Conservation (phyloP, 2,113 vertebrate species). For the Silurus meridionalis region DNA sequence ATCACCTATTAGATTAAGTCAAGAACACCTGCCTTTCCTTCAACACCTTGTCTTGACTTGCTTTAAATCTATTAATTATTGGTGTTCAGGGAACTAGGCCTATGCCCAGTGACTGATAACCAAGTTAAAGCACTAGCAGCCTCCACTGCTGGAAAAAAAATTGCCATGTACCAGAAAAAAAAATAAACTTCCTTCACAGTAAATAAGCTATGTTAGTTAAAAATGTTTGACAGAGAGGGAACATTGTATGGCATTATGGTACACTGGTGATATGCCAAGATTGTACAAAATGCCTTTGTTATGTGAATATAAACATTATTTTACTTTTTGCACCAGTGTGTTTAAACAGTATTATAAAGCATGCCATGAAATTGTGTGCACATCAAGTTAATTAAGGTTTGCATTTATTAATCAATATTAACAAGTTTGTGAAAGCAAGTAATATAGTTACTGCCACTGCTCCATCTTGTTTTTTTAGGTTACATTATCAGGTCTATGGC, state of each 20-base stretch:
- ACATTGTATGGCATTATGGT: neutral
- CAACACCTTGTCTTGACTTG: neutral
- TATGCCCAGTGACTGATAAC: neutral
- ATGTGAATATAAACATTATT: too few species aligned
- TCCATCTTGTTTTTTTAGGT: neutral
- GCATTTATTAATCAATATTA: too few species aligned
- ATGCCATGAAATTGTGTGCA: too few species aligned
- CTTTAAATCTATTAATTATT: conserved; percentile 6
- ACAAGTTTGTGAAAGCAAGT: too few species aligned
- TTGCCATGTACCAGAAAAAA: neutral
- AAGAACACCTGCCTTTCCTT: conserved; percentile 5
- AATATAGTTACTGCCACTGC: neutral
- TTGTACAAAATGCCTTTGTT: neutral
- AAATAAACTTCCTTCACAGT: neutral
- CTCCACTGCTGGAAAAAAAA: neutral
- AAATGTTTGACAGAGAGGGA: neutral
- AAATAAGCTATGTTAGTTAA: neutral
- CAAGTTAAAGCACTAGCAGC: neutral
- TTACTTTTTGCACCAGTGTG: too few species aligned
- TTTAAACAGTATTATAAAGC: too few species aligned
- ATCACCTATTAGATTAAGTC: neutral
- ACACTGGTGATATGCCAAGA: neutral
- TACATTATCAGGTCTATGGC: neutral
- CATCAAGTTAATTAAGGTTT: too few species aligned
- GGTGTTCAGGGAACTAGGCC: neutral